Evolutionary conservation across 2,113 vertebrate species (phyloP), one percentile per base, ranked within the genome.

Genomic region (Felis catus): DNA sequence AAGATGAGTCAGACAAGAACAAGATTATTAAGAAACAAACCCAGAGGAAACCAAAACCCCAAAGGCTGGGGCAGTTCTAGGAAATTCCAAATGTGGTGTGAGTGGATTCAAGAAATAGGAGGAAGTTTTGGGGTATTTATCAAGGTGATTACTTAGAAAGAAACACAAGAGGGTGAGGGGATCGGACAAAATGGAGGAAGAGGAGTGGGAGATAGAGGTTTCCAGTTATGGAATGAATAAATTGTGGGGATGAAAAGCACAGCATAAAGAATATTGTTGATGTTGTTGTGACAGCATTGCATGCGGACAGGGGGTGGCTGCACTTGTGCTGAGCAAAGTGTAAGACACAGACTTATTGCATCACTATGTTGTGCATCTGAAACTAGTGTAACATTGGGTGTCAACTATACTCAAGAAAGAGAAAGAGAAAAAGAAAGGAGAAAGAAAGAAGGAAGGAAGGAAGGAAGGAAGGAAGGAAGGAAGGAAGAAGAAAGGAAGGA

Each of bases 21-120:
- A 76, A 31, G 41, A 41, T 76, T 36, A 41, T 61, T 74, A 73
- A 91, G 58, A 71, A 83, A 36, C 39, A 94, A 90, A 91, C 83
- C 4, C 25, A n/a, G 78, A 88, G 87, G 76, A 84, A 91, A 55
- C 12, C 70, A 25, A 36, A 79, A 61, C 11, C 66, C 55, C 31
- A 29, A 33, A 82, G 39, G 12, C 19, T 71, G 78, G 84, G 68
- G 33, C 55, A 73, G 45, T 83, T 80, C 33, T 84, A 94, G 95
- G 94, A 96, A 94, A 71, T 88, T 95, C 94, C 70, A 65, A 63
- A n/a, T 36, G 61, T 41, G 27, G 76, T 58, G 31, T 36, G 36
- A 4, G 25, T 51, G 12, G 51, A 88, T 88, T 83, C 33, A 36
- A 87, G 68, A 81, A 86, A 39, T 9, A 33, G 7, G 63, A 81